Base-by-base conservation (phyloP, 2,888 invertebrate genomes). In the Diploptera punctata region DNA sequence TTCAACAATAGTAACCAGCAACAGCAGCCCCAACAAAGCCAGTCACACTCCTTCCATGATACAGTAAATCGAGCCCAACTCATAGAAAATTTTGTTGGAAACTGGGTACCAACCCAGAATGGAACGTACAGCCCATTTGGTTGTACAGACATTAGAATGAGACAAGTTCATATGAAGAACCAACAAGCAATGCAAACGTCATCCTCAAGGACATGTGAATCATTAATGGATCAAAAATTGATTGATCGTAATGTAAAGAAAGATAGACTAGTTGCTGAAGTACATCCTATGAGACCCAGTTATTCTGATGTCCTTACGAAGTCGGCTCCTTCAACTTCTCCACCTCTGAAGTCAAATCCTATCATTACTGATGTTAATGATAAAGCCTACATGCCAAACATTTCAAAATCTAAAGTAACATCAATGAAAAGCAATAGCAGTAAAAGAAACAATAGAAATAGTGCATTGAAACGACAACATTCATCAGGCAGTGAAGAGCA, bases 221-320 rank as follows among this genome's bases (percentile, higher is more conserved):
- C 67, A n/a, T 49, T 67, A 18, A 16, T 54, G 19, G 19, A 38
- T 29, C 70, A 74, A 18, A 77, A 77, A 68, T 75, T 72, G 76
- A 75, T 75, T 72, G 76, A 74, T 67, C 75, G 71, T 54, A 43
- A 33, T n/a, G n/a, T 60, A 29, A 60, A 52, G 7, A 74, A 71
- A 52, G 24, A 68, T 21, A 67, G 74, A 31, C 86, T 85, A 76
- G 73, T 75, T 65, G 70, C 73, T 43, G 74, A 73, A 85, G 82
- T 73, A 89, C 93, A 93, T 79, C 94, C 94, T 0, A 94, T 94
- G 93, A 87, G 94, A 69, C 93, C 94, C 67, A 91, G 92, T 16
- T 94, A 94, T 81, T 94, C 94, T 0, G 94, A 93, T 84, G 93
- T 94, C 7, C 81, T 94, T 52, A 90, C 93, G 33, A 94, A 94